phyloP scores from a whole-genome alignment of 2,797 vertebrate species.

The Synaphobranchus kaupii region DNA sequence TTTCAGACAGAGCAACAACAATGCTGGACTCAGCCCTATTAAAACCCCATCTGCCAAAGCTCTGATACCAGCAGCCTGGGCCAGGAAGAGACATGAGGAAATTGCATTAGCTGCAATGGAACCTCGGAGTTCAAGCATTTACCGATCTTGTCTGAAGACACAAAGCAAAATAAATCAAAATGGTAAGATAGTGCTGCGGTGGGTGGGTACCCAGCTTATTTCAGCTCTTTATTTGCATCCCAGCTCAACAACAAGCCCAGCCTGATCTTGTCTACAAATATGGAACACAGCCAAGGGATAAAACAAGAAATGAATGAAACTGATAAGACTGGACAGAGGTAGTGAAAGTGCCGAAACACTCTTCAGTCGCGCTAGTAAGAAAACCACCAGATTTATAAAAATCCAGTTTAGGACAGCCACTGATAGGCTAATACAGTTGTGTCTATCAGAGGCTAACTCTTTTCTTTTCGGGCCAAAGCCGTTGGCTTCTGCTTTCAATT shows the following conservation, averaged over 20 bases:
- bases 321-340: background rate
- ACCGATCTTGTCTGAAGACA: background rate
- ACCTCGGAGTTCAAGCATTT: background rate
- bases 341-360: background rate
- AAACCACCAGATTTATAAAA: background rate
- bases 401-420: background rate
- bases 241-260: background rate
- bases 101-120: constrained; percentile 10
- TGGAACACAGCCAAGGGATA: background rate
- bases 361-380: background rate
- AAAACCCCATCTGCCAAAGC: background rate
- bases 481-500: background rate
- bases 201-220: background rate
- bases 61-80: background rate
- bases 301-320: background rate
- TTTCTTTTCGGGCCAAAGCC: background rate
- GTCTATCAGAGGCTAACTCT: too few relatives aligned
- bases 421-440: too few relatives aligned
- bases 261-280: constrained; percentile 2
- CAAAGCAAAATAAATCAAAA: background rate
- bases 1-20: background rate
- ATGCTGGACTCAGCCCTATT: background rate
- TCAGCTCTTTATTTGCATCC: background rate
- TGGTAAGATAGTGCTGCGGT: background rate
- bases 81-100: background rate